These are phyloP conservation scores for Ianthella basta DNA, from an alignment of 37 sponge, comb jelly and placozoan species.

Conservation along the genomic window DNA sequence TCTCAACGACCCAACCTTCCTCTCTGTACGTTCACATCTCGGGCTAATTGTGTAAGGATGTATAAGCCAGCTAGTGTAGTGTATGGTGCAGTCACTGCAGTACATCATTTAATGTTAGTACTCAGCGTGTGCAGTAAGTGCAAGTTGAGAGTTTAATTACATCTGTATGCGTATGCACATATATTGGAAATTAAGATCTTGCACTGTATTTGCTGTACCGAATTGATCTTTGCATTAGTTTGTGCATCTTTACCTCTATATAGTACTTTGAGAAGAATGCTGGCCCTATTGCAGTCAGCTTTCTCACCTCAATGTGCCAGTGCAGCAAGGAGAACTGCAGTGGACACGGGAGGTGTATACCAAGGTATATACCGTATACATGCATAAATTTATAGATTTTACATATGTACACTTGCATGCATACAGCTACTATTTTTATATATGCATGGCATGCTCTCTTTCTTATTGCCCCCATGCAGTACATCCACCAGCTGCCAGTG, in stretches of 20 bases:
- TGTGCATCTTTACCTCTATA: neutral
- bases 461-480: neutral
- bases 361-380: slow-evolving; percentile 26
- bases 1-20: slow-evolving; percentile 16
- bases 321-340: slow-evolving; percentile 40
- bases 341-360: slow-evolving; percentile 47
- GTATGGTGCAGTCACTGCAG: too few relatives aligned
- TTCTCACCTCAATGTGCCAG: slow-evolving; percentile 33
- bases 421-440: neutral
- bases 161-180: too few relatives aligned
- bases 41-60: too few relatives aligned
- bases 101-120: too few relatives aligned
- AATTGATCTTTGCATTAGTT: too few relatives aligned
- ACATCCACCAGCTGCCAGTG: slow-evolving; percentile 27
- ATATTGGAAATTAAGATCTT: too few relatives aligned
- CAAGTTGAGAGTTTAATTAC: too few relatives aligned
- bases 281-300: slow-evolving; percentile 14
- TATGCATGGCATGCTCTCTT: neutral
- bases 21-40: neutral
- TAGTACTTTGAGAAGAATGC: slow-evolving; percentile 17
- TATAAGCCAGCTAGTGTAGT: too few relatives aligned
- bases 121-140: too few relatives aligned
- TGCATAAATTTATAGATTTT: neutral
- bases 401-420: neutral
- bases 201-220: too few relatives aligned